Evolutionary conservation across 2,797 vertebrate genomes (phyloP), one percentile per base, ranked within the genome.

Genomic region (Loriculus beryllinus): DNA sequence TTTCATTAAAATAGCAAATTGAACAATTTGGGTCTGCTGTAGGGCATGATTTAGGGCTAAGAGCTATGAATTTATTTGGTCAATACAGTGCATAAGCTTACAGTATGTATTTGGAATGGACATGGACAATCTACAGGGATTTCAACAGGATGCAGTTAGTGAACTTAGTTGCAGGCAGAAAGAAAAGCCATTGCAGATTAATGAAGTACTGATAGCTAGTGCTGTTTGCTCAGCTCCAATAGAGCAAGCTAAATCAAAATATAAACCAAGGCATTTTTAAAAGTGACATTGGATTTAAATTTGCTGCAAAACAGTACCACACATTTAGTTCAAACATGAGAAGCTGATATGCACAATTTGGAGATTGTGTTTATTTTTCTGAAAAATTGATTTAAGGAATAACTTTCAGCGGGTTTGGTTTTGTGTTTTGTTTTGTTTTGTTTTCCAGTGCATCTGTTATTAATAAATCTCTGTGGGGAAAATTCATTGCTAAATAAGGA

Each of bases 211-310:
- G 90, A 93, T 92, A 90, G 75, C 78, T 77, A 40, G 82, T 69
- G 89, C 49, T 96, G 77, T 97, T 96, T 96, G 88, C 76, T 74
- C 56, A 81, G 81, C 88, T 93, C 72, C 86, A 82, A 67, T 33
- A 57, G 56, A 65, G 37, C 86, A 91, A 77, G 70, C 88, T 74
- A 94, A 95, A 91, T 64, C 65, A 75, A 92, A 97, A 92, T 79
- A 80, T 15, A 49, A 83, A 63, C 68, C 65, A 63, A 45, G 79
- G 65, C 86, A 51, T 93, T 91, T 86, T 93, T 64, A 68, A 63
- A 70, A 92, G 80, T 92, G 75, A 77, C 28, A 31, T 95, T 97
- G 90, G 82, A 96, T 95, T 93, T 89, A 95, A 35, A 96, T 96
- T 97, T 96, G 68, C 67, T 76, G 28, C 85, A 94, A 86, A 85